These are phyloP conservation scores for Lapara coniferarum DNA, from an alignment of 2,888 invertebrate genomes.

Conservation along the genomic window DNA sequence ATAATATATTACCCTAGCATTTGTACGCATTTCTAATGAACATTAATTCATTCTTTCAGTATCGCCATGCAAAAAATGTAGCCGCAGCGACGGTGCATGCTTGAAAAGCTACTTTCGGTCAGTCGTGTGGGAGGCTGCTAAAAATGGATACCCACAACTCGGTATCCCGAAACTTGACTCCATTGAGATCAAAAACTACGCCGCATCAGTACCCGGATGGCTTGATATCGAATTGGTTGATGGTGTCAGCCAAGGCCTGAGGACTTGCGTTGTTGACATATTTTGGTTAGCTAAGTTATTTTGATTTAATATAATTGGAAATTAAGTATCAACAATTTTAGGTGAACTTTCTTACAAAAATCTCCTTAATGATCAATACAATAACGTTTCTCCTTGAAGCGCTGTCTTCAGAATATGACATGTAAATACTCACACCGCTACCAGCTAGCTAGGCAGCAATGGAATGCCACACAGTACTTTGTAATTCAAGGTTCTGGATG, in stretches of 20 bases:
- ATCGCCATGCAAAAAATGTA: constrained; percentile 45
- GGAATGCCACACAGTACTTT: too few relatives aligned
- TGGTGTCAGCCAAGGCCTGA: constrained; percentile 49
- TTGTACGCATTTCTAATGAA: too few relatives aligned
- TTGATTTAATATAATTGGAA: too few relatives aligned
- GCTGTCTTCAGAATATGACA: too few relatives aligned
- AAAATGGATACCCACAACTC: constrained; percentile 49
- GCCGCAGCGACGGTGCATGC: constrained; percentile 47
- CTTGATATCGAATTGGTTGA: constrained; percentile 49
- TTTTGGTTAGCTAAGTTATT: constrained; percentile 37
- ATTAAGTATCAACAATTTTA: too few relatives aligned
- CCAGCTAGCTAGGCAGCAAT: too few relatives aligned
- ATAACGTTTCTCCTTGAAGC: too few relatives aligned
- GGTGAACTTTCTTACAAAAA: too few relatives aligned
- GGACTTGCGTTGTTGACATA: constrained; percentile 45
- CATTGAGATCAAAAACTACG: constrained; percentile 40
- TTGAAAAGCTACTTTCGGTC: constrained; percentile 39
- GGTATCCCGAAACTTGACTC: constrained; percentile 54
- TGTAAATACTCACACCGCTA: too few relatives aligned
- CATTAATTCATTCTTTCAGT: constrained; percentile 31
- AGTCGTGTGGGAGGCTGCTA: constrained; percentile 38
- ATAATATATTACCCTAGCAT: too few relatives aligned
- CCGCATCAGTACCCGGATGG: constrained; percentile 40
- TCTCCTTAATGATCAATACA: too few relatives aligned
- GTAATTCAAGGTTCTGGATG: too few relatives aligned